Evolutionary conservation across 2,113 vertebrate genomes (phyloP).

Genomic region (Neogale vison): DNA sequence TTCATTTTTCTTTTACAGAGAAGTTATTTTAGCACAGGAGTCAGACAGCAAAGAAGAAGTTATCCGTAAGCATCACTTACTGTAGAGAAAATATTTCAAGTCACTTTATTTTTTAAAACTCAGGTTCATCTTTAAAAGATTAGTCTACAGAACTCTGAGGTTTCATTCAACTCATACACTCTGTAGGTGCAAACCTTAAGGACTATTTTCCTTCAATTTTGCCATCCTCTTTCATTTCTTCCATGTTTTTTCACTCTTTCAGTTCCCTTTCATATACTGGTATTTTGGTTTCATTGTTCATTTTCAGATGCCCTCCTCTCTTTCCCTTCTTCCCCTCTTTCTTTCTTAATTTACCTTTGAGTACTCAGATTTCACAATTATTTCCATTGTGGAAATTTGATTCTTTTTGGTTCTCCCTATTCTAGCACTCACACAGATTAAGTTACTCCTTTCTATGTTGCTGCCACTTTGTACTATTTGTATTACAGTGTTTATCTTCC

Average conservation of each 20-base stretch:
- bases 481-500: not conserved
- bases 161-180: not conserved
- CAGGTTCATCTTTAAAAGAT: not conserved
- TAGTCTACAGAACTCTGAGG: not conserved
- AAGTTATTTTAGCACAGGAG: conserved; percentile 91
- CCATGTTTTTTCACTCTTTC: not conserved
- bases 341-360: not conserved
- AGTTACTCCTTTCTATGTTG: not conserved
- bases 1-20: conserved; percentile 86
- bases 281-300: conserved; percentile 38
- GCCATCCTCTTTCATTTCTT: not conserved
- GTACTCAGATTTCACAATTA: not conserved
- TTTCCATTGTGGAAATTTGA: not conserved
- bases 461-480: not conserved
- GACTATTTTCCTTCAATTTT: not conserved
- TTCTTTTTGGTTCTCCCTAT: not conserved
- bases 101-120: not conserved
- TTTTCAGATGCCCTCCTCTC: not conserved
- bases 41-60: conserved; percentile 92
- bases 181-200: not conserved
- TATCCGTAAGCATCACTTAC: conserved; percentile 89
- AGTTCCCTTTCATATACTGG: not conserved
- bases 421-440: not conserved
- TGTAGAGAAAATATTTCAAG: conserved; percentile 7
- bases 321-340: not conserved